Conservation (phyloP, 2,888 invertebrate genomes). For the Scotopteryx bipunctaria region DNA sequence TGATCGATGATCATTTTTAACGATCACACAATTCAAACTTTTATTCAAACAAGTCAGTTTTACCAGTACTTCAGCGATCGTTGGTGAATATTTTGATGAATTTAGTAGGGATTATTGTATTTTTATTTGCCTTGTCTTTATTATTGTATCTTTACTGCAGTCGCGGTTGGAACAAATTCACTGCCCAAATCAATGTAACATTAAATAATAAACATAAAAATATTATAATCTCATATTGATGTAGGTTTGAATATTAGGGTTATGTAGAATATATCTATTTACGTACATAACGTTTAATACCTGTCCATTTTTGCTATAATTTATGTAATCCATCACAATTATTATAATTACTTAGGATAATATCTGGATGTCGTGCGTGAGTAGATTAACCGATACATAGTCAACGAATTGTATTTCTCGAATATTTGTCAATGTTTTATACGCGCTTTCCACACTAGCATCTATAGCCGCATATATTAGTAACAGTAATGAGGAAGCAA, state of each 20-base stretch:
- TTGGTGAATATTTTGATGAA: not conserved
- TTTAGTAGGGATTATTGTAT: too few relatives aligned
- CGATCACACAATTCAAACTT: not conserved
- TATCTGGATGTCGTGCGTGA: constrained; percentile 35
- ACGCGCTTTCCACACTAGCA: constrained; percentile 25
- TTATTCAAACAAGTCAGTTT: too few relatives aligned
- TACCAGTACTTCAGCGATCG: not conserved
- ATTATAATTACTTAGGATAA: constrained; percentile 21
- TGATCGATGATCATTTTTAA: not conserved
- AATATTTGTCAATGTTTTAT: constrained; percentile 33
- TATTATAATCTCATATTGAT: constrained; percentile 44
- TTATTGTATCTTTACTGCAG: not conserved
- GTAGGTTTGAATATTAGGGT: constrained; percentile 40
- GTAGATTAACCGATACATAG: constrained; percentile 32
- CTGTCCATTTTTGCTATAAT: constrained; percentile 53
- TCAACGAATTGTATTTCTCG: constrained; percentile 34
- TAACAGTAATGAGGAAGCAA: constrained; percentile 50
- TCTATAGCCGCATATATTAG: constrained; percentile 35
- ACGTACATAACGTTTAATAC: constrained; percentile 40
- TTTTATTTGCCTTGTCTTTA: not conserved
- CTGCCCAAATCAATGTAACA: constrained; percentile 46
- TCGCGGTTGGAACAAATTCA: constrained; percentile 36
- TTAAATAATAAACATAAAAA: constrained; percentile 39
- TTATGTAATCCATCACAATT: constrained; percentile 37
- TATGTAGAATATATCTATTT: constrained; percentile 41